phyloP scores from a whole-genome alignment of 2,113 vertebrate genomes.

The Tachysurus fulvidraco region DNA sequence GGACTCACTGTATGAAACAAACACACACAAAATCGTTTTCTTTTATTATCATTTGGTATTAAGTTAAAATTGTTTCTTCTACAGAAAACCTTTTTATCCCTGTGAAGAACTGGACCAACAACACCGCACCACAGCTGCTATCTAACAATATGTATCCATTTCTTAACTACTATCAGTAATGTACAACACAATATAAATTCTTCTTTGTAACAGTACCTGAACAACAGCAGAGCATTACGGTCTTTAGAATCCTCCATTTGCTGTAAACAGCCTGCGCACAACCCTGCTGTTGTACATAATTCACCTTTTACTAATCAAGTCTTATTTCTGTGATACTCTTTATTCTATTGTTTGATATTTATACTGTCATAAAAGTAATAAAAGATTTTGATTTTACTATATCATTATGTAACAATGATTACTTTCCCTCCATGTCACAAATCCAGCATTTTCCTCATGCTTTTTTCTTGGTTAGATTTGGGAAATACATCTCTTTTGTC shows the following conservation, averaged over 20 bases:
- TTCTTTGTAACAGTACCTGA: background rate
- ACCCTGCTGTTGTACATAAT: conserved; percentile 34
- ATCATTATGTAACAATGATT: conserved; percentile 10
- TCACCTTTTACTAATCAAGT: conserved; percentile 57
- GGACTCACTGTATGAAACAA: background rate
- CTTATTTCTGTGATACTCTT: conserved; percentile 58
- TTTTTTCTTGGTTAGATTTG: background rate
- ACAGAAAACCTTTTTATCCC: conserved; percentile 16
- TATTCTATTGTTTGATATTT: conserved; percentile 39
- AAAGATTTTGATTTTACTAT: conserved; percentile 26
- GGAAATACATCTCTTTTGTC: background rate
- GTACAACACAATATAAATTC: background rate
- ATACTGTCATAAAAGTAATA: conserved; percentile 6
- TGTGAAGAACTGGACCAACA: conserved; percentile 54
- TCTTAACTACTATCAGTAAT: background rate
- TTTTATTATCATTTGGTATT: background rate
- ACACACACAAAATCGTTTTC: background rate
- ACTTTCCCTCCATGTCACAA: conserved; percentile 4
- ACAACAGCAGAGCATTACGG: background rate
- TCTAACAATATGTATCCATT: conserved; percentile 17
- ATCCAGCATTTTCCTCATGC: background rate
- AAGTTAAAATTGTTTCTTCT: conserved; percentile 2
- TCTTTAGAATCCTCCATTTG: background rate
- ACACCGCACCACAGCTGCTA: conserved; percentile 18
- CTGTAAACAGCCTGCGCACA: conserved; percentile 20